Percentiles rank a stretch among this genome's conserved stretches.
Conservation (phyloP, 2,113 vertebrate species). For the Erythrocercus mccallii region DNA sequence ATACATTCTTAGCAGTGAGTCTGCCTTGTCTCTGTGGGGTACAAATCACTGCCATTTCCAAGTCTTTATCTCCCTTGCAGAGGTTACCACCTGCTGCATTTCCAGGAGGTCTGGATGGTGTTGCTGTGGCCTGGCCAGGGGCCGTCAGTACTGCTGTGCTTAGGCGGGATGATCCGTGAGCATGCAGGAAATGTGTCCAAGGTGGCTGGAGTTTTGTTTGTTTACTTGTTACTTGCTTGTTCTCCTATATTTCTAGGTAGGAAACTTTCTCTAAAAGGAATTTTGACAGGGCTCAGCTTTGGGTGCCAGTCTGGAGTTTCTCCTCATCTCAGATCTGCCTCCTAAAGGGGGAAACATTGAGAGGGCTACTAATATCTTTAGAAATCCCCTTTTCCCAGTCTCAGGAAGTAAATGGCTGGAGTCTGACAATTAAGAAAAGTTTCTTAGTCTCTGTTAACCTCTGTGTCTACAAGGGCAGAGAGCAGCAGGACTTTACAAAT, state of each 20-base stretch:
- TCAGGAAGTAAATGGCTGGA: neutral
- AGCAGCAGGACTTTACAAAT: constrained; percentile 13
- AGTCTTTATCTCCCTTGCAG: constrained; percentile 44
- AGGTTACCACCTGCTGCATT: constrained; percentile 25
- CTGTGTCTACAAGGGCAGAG: constrained; percentile 27
- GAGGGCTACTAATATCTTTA: neutral
- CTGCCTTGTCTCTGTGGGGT: neutral
- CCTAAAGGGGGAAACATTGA: neutral
- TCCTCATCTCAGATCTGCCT: neutral
- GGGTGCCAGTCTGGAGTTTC: neutral
- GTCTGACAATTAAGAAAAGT: neutral
- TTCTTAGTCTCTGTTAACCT: neutral
- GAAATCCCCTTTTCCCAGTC: neutral
- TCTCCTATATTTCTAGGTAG: neutral
- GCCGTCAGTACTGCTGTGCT: neutral
- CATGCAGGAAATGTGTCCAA: neutral
- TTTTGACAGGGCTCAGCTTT: neutral
- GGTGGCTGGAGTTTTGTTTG: neutral
- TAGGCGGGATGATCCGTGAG: neutral
- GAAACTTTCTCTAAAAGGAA: neutral
- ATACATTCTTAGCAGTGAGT: neutral
- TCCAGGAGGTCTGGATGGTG: neutral
- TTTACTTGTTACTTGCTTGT: fast-evolving
- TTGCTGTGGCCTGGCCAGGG: neutral
- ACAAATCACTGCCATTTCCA: constrained; percentile 12